A percentile compares a stretch with the other conserved stretches of the same genome.
Conservation (phyloP, 2,888 invertebrate genomes). For the Ormyrus labotus region DNA sequence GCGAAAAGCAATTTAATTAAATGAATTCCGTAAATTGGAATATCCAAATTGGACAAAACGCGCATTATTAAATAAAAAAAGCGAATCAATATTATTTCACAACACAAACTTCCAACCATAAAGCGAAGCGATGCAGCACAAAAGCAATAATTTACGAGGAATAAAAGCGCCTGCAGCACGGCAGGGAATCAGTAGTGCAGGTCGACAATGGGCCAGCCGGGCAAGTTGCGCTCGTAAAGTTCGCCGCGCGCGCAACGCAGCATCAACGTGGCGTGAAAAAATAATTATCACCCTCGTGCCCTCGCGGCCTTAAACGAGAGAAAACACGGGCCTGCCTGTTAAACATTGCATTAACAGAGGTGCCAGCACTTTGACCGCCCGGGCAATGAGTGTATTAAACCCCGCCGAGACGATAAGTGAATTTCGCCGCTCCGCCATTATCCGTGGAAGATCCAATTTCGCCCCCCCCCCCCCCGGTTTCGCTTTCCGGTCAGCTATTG, state of each 20-base stretch:
- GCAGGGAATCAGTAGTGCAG: slow-evolving; percentile 23
- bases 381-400: neutral
- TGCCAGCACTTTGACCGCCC: neutral
- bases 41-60: too few relatives aligned
- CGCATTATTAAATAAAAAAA: too few relatives aligned
- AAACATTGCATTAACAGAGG: neutral
- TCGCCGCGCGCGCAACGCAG: neutral
- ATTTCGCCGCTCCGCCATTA: slow-evolving; percentile 21
- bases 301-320: too few relatives aligned
- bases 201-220: slow-evolving; percentile 37
- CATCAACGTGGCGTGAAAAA: too few relatives aligned
- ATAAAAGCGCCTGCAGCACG: neutral
- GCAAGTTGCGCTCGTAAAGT: slow-evolving; percentile 13
- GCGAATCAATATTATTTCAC: too few relatives aligned
- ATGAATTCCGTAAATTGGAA: too few relatives aligned
- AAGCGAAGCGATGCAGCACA: neutral
- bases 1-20: too few relatives aligned
- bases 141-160: slow-evolving; percentile 17
- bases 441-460: slow-evolving; percentile 40
- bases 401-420: slow-evolving; percentile 27
- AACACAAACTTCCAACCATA: too few relatives aligned
- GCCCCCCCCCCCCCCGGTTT: neutral
- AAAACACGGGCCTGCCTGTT: too few relatives aligned
- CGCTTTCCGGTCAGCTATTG: too few relatives aligned
- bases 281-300: too few relatives aligned